phyloP scores from a whole-genome alignment of 1,140 invertebrate species.

The Penaeus indicus region DNA sequence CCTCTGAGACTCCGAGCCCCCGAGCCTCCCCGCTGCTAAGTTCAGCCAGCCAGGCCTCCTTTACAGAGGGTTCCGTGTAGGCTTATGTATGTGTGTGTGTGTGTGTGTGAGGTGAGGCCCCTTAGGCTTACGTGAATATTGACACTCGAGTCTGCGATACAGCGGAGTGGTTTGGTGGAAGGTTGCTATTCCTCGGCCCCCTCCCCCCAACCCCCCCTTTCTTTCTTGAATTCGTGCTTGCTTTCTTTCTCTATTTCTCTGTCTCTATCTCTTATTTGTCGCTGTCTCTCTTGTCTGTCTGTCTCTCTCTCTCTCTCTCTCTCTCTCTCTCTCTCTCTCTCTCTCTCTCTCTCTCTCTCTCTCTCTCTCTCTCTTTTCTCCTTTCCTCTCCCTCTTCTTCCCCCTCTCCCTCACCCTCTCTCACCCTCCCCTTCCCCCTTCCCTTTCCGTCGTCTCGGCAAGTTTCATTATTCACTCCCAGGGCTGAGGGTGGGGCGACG shows the following conservation, averaged over 20 bases:
- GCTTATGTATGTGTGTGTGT: slow-evolving; percentile 36
- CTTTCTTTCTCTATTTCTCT: background rate
- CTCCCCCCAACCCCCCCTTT: background rate
- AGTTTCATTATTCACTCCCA: too few relatives aligned
- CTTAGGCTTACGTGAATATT: slow-evolving; percentile 36
- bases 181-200: background rate
- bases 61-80: background rate
- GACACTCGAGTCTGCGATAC: background rate
- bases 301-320: background rate
- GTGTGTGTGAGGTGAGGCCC: too few relatives aligned
- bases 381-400: slow-evolving; percentile 24
- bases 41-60: too few relatives aligned
- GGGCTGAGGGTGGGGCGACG: too few relatives aligned
- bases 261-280: background rate
- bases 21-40: too few relatives aligned
- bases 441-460: too few relatives aligned
- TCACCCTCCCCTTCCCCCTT: too few relatives aligned
- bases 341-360: background rate
- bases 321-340: too few relatives aligned
- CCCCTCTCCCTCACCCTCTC: background rate
- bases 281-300: background rate
- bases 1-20: background rate
- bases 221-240: background rate
- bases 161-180: background rate
- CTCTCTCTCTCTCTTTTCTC: slow-evolving; percentile 17